These are phyloP conservation scores for Carcinoscorpius rotundicauda DNA, from an alignment of 1,140 invertebrate species.

Conservation along the genomic window DNA sequence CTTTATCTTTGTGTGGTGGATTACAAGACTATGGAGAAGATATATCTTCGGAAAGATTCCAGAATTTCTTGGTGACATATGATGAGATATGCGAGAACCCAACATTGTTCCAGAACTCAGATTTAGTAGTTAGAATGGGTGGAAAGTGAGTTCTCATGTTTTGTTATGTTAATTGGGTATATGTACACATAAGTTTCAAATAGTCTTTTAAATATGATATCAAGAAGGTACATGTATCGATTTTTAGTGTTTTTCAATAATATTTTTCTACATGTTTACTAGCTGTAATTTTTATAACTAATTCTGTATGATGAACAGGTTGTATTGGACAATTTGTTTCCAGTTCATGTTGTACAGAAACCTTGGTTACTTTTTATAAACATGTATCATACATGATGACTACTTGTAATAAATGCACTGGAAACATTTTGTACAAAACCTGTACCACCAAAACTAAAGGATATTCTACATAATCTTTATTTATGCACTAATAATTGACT, in stretches of 20 bases:
- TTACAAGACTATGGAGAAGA: conserved; percentile 41
- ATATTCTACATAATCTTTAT: too few species aligned
- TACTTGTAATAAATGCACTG: too few species aligned
- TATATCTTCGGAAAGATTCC: conserved; percentile 51
- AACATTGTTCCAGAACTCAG: conserved; percentile 57
- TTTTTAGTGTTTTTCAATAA: neutral
- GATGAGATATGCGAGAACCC: conserved; percentile 71
- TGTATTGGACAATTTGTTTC: too few species aligned
- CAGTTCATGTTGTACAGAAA: too few species aligned
- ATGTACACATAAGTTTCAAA: conserved; percentile 1
- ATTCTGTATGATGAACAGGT: too few species aligned
- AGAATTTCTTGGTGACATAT: conserved; percentile 59
- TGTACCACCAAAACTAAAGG: too few species aligned
- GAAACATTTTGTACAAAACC: too few species aligned
- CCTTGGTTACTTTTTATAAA: too few species aligned
- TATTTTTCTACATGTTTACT: conserved; percentile 5
- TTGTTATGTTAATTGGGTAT: neutral
- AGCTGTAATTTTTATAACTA: neutral
- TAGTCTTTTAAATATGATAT: too few species aligned
- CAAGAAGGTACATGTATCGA: too few species aligned
- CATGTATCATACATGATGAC: too few species aligned
- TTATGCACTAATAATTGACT: too few species aligned
- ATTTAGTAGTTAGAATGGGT: conserved; percentile 74
- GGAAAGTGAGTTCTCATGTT: conserved; percentile 49
- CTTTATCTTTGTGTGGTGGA: conserved; percentile 69